phyloP scores from a whole-genome alignment of 1,140 invertebrate species.

The Colletes latitarsis region DNA sequence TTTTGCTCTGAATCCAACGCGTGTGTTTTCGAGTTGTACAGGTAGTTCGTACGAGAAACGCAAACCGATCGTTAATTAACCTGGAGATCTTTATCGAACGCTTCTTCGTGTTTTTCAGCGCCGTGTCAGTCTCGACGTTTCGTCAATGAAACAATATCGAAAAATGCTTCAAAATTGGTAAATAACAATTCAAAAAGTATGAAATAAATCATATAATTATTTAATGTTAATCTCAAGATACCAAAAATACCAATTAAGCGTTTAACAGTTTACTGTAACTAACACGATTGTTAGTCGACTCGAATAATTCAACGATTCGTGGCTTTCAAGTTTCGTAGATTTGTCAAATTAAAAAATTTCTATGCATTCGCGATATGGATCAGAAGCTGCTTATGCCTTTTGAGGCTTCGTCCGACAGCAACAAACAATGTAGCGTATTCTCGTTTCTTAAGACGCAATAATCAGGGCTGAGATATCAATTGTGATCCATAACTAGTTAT shows the following conservation, averaged over 20 bases:
- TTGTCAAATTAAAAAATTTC: too few species aligned
- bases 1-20: conserved; percentile 32
- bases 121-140: not conserved
- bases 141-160: not conserved
- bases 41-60: not conserved
- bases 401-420: not conserved
- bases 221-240: too few species aligned
- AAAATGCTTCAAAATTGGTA: too few species aligned
- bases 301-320: too few species aligned
- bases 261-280: too few species aligned
- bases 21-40: not conserved
- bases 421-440: not conserved
- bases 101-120: not conserved
- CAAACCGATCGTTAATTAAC: conserved; percentile 21
- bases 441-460: not conserved
- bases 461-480: conserved; percentile 22
- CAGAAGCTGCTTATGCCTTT: not conserved
- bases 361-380: not conserved
- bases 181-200: too few species aligned
- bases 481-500: conserved; percentile 5
- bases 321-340: too few species aligned
- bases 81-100: conserved; percentile 4
- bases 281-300: too few species aligned
- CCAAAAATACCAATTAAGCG: too few species aligned
- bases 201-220: too few species aligned